A percentile compares a stretch with the other conserved stretches of the same genome.
Evolutionary conservation across 2,888 invertebrate genomes (phyloP).

Genomic region (Brachyopa scutellaris): DNA sequence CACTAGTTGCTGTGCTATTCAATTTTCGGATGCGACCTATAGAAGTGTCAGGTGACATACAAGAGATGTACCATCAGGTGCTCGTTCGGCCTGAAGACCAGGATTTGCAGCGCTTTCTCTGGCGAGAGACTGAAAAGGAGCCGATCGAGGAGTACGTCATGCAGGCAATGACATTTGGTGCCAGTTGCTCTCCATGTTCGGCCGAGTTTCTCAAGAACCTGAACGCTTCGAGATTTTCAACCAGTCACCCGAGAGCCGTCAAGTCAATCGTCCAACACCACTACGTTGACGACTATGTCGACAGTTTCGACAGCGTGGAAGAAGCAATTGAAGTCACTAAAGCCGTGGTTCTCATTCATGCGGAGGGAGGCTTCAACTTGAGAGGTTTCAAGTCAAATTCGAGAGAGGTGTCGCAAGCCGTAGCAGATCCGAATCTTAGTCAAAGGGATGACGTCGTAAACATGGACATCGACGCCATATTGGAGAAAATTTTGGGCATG

Average conservation of each 20-base stretch:
- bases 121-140: not conserved
- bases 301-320: no score
- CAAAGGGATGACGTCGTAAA: not conserved
- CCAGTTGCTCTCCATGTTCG: constrained; percentile 33
- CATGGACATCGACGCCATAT: not conserved
- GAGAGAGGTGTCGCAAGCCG: not conserved
- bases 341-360: constrained; percentile 52
- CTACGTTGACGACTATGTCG: constrained; percentile 57
- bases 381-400: no score
- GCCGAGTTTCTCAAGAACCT: constrained; percentile 36
- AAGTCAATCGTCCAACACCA: constrained; percentile 35
- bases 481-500: constrained; percentile 10
- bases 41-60: not conserved
- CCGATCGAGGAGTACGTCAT: constrained; percentile 2
- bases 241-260: constrained; percentile 20
- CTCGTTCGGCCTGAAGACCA: constrained; percentile 3
- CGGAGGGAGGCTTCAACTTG: constrained; percentile 54
- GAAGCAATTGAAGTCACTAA: no score
- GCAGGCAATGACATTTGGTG: constrained; percentile 44
- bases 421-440: not conserved
- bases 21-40: not conserved
- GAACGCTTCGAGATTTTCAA: constrained; percentile 33
- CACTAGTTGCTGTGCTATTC: not conserved
- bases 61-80: not conserved
- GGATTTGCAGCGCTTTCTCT: not conserved